A percentile compares a stretch with the other conserved stretches of the same genome.
Evolutionary conservation across 2,888 invertebrate species (phyloP).

Genomic region (Mylabris sibirica): DNA sequence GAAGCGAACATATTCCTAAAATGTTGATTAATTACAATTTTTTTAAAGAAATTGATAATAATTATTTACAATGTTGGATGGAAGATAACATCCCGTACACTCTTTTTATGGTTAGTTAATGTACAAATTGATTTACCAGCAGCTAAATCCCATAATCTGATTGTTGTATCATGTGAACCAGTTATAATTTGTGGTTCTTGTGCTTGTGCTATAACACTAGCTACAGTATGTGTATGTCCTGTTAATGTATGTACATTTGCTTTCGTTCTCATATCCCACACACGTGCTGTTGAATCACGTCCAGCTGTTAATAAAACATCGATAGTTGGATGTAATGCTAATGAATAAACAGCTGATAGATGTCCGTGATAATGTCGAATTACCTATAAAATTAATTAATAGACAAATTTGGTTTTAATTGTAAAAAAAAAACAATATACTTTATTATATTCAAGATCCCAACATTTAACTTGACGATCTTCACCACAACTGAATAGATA

Average conservation of each 20-base stretch:
- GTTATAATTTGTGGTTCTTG: slow-evolving; percentile 92
- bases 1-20: slow-evolving; percentile 91
- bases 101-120: slow-evolving; percentile 98
- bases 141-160: slow-evolving; percentile 96
- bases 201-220: slow-evolving; percentile 91
- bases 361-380: slow-evolving; percentile 99
- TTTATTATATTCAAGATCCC: slow-evolving; percentile 99
- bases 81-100: slow-evolving; percentile 79
- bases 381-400: slow-evolving; percentile 65
- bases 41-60: slow-evolving; percentile 16
- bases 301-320: slow-evolving; percentile 95
- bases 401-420: neutral
- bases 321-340: slow-evolving; percentile 93
- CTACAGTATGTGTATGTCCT: slow-evolving; percentile 97
- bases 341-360: slow-evolving; percentile 92
- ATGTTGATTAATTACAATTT: slow-evolving; percentile 29
- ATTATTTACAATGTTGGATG: slow-evolving; percentile 73
- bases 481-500: slow-evolving; percentile 99
- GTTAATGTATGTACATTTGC: slow-evolving; percentile 96
- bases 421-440: slow-evolving; percentile 63
- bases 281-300: slow-evolving; percentile 93
- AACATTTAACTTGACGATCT: slow-evolving; percentile 99
- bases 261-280: slow-evolving; percentile 99
- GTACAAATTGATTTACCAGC: slow-evolving; percentile 94
- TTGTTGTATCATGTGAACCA: slow-evolving; percentile 95